Conservation (phyloP, 1,140 invertebrate species). For the Neodiprion virginianus region DNA sequence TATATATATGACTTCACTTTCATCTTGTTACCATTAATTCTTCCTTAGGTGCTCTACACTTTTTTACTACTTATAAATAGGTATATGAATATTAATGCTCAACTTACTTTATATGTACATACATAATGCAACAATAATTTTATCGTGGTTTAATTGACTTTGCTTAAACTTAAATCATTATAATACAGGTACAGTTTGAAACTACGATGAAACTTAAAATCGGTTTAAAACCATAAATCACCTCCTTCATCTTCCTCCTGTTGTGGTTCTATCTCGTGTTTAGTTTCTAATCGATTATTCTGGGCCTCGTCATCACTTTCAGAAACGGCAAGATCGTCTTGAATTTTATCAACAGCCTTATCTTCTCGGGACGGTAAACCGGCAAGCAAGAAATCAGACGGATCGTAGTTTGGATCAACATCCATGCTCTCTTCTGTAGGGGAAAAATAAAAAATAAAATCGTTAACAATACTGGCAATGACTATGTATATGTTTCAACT, state of each 20-base stretch:
- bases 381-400: slow-evolving; percentile 80
- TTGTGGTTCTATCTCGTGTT: slow-evolving; percentile 41
- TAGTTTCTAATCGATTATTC: slow-evolving; percentile 37
- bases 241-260: slow-evolving; percentile 60
- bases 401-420: slow-evolving; percentile 86
- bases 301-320: slow-evolving; percentile 78
- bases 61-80: too few species aligned
- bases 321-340: slow-evolving; percentile 79
- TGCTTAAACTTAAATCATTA: too few species aligned
- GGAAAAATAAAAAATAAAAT: slow-evolving; percentile 14
- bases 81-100: too few species aligned
- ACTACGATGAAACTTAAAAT: too few species aligned
- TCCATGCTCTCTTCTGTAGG: slow-evolving; percentile 77
- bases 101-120: too few species aligned
- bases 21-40: too few species aligned
- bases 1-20: too few species aligned
- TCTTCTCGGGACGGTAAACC: slow-evolving; percentile 58
- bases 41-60: too few species aligned
- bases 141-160: too few species aligned
- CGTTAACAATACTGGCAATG: slow-evolving; percentile 33
- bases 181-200: too few species aligned
- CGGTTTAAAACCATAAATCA: slow-evolving; percentile 64
- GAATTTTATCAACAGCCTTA: slow-evolving; percentile 60
- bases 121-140: too few species aligned
- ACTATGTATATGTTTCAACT: background rate